These are phyloP conservation scores for Automeris io DNA, from an alignment of 2,888 invertebrate species.

Conservation along the genomic window DNA sequence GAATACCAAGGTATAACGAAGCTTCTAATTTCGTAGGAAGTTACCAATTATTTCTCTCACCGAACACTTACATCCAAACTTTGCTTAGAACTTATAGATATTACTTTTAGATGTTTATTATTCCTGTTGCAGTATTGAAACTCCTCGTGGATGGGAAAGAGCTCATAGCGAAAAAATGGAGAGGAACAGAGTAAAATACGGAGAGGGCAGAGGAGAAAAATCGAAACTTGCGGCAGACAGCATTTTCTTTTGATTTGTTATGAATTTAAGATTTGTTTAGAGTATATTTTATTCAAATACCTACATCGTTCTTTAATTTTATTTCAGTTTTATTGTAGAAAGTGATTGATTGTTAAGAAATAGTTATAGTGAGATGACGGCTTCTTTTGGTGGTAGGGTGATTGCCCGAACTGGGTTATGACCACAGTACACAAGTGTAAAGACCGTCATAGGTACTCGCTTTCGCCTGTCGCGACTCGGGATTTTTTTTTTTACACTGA, in stretches of 20 bases:
- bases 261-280: conserved; percentile 12
- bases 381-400: neutral
- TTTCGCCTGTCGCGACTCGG: too few relatives aligned
- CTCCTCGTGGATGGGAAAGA: conserved; percentile 44
- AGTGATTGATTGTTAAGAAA: neutral
- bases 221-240: conserved; percentile 46
- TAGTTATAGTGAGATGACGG: too few relatives aligned
- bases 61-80: too few relatives aligned
- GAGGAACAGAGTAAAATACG: conserved; percentile 32
- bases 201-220: conserved; percentile 43
- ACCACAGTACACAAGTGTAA: too few relatives aligned
- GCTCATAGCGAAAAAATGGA: conserved; percentile 52
- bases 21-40: too few relatives aligned
- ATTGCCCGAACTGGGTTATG: too few relatives aligned
- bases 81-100: too few relatives aligned
- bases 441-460: too few relatives aligned
- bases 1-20: too few relatives aligned
- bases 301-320: conserved; percentile 4
- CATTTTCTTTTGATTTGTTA: conserved; percentile 44
- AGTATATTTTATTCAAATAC: conserved; percentile 9
- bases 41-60: too few relatives aligned
- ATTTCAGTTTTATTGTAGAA: neutral
- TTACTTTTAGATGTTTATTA: too few relatives aligned
- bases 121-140: conserved; percentile 1
- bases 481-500: too few relatives aligned